Evolutionary conservation across 2,888 invertebrate genomes (phyloP), one percentile per base, ranked within the genome.

Genomic region (Theretra japonica): DNA sequence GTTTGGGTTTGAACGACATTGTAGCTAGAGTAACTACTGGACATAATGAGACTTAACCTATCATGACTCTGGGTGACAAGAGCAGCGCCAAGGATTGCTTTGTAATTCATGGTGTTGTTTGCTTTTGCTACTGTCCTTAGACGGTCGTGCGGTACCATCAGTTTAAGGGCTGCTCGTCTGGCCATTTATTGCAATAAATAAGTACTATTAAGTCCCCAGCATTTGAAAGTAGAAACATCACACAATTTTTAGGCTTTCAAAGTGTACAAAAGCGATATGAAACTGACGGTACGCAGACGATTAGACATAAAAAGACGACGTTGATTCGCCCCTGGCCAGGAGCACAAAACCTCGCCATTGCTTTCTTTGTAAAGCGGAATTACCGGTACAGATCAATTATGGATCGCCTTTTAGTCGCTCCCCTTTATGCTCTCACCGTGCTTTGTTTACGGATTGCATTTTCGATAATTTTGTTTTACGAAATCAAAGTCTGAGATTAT

Each of bases 321-420:
- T 11, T 5, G 11, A 57, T 11, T 23, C 25, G 11, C 23, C 59
- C 59, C 28, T 53, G 53, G 2, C 1, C 30, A 28, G 19, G 28
- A 28, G 59, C 19, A 60, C 59, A 60, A 30, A 60, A 60, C 59
- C 53, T n/a, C 53, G 28, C n/a, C 59, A 19, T 28, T 28, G 30
- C 19, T 25, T 60, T 60, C 59, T 53, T 53, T 60, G 59, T 59
- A 25, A 59, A 25, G 59, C 17, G 19, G 28, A 30, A 60, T 60
- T 60, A 60, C 59, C 30, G 59, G 59, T 19, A 30, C 59, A 30
- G 30, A 60, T 60, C 59, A 60, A 60, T 60, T 60, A 60, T 60
- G 28, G 59, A 60, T 60, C 30, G 30, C 28, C 30, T n/a, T 7
- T 28, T 60, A 28, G 30, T 6, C 30, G 19, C 19, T 30, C 19